A percentile compares a stretch with the other conserved stretches of the same genome.
Conservation (phyloP, 1,140 invertebrate species). For the Anastatus disparis region DNA sequence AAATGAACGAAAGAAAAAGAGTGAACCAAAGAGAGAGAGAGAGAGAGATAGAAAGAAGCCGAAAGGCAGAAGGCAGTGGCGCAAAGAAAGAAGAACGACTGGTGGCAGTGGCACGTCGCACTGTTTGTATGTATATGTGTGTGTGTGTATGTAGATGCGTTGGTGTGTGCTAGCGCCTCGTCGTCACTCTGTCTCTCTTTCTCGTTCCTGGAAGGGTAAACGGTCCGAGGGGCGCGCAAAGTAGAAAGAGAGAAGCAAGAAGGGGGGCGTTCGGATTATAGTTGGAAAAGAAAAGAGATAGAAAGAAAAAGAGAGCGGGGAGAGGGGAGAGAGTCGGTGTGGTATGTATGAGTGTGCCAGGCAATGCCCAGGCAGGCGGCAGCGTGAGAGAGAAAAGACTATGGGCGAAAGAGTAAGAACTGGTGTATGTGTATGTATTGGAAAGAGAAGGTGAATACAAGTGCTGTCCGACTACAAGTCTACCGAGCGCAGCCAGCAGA, state of each 20-base stretch:
- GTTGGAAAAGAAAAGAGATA: too few relatives aligned
- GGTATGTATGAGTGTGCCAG: background rate
- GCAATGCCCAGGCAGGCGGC: constrained; percentile 35
- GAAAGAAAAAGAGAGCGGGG: background rate
- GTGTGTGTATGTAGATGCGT: background rate
- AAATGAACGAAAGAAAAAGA: constrained; percentile 13
- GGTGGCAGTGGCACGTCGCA: constrained; percentile 33
- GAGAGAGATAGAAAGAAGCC: constrained; percentile 28
- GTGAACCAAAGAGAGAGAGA: constrained; percentile 18
- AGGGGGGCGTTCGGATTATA: background rate
- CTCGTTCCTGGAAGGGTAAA: constrained; percentile 39
- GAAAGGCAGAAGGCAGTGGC: constrained; percentile 32
- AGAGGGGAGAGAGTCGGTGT: constrained; percentile 8
- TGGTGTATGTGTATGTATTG: background rate
- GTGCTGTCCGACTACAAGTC: constrained; percentile 38
- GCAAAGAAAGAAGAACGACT: constrained; percentile 36
- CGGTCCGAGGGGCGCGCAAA: constrained; percentile 12
- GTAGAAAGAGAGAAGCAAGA: background rate
- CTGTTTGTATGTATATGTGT: background rate
- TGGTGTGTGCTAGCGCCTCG: constrained; percentile 25
- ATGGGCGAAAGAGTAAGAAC: background rate
- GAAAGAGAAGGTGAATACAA: constrained; percentile 36
- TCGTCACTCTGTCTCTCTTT: constrained; percentile 27
- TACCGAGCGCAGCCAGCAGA: constrained; percentile 27
- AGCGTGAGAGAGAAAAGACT: constrained; percentile 28